Percentiles rank a stretch among this genome's conserved stretches.
These are phyloP conservation scores for Capra hircus DNA, from an alignment of 2,113 vertebrate species.

Conservation along the genomic window DNA sequence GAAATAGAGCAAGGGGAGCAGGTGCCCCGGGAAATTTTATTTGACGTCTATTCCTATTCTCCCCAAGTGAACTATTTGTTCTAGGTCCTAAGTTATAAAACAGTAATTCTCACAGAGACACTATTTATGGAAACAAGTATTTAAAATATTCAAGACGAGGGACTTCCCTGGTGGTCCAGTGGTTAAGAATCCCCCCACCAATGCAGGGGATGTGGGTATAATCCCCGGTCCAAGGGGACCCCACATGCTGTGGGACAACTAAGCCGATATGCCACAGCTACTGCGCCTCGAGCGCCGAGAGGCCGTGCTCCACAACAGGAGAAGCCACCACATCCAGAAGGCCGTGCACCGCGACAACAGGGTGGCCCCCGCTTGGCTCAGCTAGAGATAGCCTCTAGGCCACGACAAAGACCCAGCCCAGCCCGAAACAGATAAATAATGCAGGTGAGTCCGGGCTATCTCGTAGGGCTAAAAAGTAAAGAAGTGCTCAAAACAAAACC, in stretches of 20 bases:
- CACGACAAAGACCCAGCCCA: background rate
- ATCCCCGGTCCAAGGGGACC: background rate
- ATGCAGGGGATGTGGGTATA: background rate
- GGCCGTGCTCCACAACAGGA: background rate
- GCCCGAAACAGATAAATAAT: background rate
- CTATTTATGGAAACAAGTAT: background rate
- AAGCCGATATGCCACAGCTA: background rate
- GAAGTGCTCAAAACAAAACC: background rate
- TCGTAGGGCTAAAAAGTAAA: background rate
- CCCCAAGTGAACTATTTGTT: background rate
- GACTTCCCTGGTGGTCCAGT: background rate
- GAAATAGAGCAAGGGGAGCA: background rate
- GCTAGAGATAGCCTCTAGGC: background rate
- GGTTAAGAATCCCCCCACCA: background rate
- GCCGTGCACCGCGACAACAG: accelerated
- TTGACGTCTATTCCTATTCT: background rate
- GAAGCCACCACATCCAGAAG: background rate
- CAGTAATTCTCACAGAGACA: background rate
- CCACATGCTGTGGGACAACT: background rate
- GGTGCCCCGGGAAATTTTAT: background rate
- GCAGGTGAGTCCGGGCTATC: background rate
- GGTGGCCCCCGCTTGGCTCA: background rate
- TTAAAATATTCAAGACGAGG: background rate
- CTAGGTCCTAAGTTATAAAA: conserved; percentile 2
- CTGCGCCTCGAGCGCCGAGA: background rate